Evolutionary conservation across 2,888 invertebrate genomes (phyloP), one percentile per base, ranked within the genome.

Genomic region (Drosophila percnosoma): DNA sequence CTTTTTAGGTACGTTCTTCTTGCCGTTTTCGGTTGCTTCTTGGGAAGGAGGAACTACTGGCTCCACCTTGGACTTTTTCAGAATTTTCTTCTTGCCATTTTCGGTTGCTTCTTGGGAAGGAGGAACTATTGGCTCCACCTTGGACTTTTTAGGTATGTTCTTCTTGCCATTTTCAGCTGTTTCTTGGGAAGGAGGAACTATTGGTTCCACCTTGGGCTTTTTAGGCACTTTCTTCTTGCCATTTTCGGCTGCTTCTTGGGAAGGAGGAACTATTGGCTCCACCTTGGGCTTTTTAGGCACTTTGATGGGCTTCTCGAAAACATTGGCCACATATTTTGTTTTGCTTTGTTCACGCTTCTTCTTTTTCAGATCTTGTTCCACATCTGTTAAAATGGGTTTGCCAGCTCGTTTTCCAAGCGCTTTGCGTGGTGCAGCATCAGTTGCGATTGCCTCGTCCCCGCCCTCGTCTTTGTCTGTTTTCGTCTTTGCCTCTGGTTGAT

Each of bases 241-340:
- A 0, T 54, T 68, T n/a, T 49, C 18, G 15, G 29, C 1, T 40
- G 15, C 29, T 21, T 42, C 21, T 38, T 52, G 29, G 7, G 34
- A 21, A 42, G 6, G 21, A n/a, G 11, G 11, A 34, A 54, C 42
- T 7, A 13, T 31, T n/a, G 29, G 53, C 21, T 66, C 66, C 15
- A 58, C 55, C 21, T 76, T 79, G 2, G 67, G 53, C 42, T 86
- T 88, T 36, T 90, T 92, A 10, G 80, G 72, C 1, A 88, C 78
- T 63, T 93, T 92, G 0, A 90, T 62, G 0, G 93, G 92, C 51
- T 92, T 90, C 57, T 93, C 93, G 61, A 93, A 93, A 2, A 92
- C 92, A 71, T 92, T 93, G 4, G 92, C 92, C 8, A 93, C 85
- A 72, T 93, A 93, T 67, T 92, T 93, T 24, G 80, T 88, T 55